Evolutionary conservation across 2,797 vertebrate genomes (phyloP), one percentile per base, ranked within the genome.

Genomic region (Channa striata): DNA sequence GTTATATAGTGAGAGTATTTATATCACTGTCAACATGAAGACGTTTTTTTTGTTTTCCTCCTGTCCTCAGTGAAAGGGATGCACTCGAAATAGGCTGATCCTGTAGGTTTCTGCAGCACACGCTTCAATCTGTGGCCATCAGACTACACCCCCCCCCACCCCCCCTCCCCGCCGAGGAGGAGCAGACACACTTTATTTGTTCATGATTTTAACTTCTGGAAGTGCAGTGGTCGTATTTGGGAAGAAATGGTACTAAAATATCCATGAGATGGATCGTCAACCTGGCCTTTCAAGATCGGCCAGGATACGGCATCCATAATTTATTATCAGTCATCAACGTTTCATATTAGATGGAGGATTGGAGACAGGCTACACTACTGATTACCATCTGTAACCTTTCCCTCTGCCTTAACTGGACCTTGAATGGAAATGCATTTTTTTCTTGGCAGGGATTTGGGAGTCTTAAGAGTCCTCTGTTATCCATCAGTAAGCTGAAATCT

Each of bases 241-340:
- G 59, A 72, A 82, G 81, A 76, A 84, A 78, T 23, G 52, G 59
- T 76, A 74, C 64, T 89, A 69, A 90, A 92, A 91, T 90, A 91
- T 91, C 90, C 77, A 92, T 90, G 90, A 87, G 86, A 83, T 83
- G 77, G 75, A 87, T 70, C 51, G 66, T 70, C 67, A 86, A 87
- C 66, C 73, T 85, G 79, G 81, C 85, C 90, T 91, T 89, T 90
- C 84, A 90, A 83, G 78, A 87, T 82, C 70, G 72, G 82, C 77
- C 71, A 5, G 75, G 78, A 82, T 80, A 65, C 68, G 64, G 46
- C 84, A 92, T 92, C 78, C 92, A 92, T 92, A 91, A 92, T 93
- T 57, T 58, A 93, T 90, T 49, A 84, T 73, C 74, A 69, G 85
- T 84, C 90, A 89, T 90, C 87, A 86, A 57, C 57, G 59, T 87